Conservation (phyloP, 1,140 invertebrate species). For the Carposina sasakii region DNA sequence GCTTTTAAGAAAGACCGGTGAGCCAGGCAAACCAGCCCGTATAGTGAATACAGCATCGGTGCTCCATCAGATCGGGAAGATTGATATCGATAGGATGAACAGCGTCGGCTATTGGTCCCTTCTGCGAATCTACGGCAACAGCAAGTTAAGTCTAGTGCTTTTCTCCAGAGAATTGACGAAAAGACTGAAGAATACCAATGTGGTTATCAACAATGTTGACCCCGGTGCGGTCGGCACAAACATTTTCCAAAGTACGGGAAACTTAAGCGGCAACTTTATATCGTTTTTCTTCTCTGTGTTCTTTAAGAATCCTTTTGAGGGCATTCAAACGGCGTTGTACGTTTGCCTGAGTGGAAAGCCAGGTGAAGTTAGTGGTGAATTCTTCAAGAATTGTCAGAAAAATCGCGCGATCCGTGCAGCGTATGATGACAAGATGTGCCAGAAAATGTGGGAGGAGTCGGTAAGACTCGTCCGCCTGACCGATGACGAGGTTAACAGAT, state of each 20-base stretch:
- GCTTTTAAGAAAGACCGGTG: slow-evolving; percentile 67
- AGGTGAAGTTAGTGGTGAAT: slow-evolving; percentile 44
- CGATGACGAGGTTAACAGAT: slow-evolving; percentile 29
- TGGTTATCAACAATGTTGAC: slow-evolving; percentile 80
- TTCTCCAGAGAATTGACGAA: slow-evolving; percentile 76
- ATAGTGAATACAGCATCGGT: slow-evolving; percentile 50
- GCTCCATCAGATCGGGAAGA: slow-evolving; percentile 63
- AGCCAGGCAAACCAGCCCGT: slow-evolving; percentile 68
- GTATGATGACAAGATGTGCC: slow-evolving; percentile 16
- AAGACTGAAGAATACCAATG: slow-evolving; percentile 64
- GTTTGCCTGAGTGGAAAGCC: slow-evolving; percentile 35
- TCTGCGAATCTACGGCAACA: slow-evolving; percentile 78
- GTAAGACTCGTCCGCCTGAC: slow-evolving; percentile 31
- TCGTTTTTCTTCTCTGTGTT: background rate
- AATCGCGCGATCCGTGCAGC: slow-evolving; percentile 14
- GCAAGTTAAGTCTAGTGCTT: slow-evolving; percentile 79
- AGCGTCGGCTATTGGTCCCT: slow-evolving; percentile 43
- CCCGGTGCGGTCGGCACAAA: slow-evolving; percentile 85
- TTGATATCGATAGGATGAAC: slow-evolving; percentile 74
- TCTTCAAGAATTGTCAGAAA: slow-evolving; percentile 43
- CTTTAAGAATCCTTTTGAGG: slow-evolving; percentile 41
- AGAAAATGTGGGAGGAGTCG: slow-evolving; percentile 33
- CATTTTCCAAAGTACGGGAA: slow-evolving; percentile 64
- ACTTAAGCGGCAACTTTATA: background rate
- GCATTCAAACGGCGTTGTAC: slow-evolving; percentile 47